Evolutionary conservation across 2,888 invertebrate species (phyloP).

Genomic region (Romanomermis culicivorax): DNA sequence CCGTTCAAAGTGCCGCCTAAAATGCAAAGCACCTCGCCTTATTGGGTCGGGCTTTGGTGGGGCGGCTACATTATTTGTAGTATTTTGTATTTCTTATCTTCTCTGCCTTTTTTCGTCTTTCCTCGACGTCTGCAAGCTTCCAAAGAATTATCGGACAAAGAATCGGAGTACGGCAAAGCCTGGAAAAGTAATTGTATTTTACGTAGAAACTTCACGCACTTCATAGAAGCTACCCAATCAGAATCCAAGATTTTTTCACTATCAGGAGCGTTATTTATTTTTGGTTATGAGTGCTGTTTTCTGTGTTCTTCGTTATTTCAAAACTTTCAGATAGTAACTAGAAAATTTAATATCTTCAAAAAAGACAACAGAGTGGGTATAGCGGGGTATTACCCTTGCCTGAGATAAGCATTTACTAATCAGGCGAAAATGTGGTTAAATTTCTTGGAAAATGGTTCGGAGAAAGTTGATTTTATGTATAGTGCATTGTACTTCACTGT

Average conservation of each 20-base stretch:
- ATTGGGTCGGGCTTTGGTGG: slow-evolving; percentile 31
- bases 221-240: slow-evolving; percentile 47
- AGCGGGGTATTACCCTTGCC: too few relatives aligned
- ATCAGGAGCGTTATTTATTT: slow-evolving; percentile 73
- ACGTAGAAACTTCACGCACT: too few relatives aligned
- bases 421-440: too few relatives aligned
- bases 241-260: slow-evolving; percentile 75
- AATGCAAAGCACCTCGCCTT: not conserved
- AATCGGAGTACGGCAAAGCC: not conserved
- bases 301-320: too few relatives aligned
- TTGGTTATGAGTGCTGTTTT: not conserved
- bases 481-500: too few relatives aligned
- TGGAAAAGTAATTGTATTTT: slow-evolving; percentile 1
- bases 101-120: slow-evolving; percentile 76
- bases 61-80: slow-evolving; percentile 71
- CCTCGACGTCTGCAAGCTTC: slow-evolving; percentile 33
- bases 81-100: slow-evolving; percentile 55
- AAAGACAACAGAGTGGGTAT: too few relatives aligned
- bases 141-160: not conserved
- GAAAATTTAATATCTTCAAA: too few relatives aligned
- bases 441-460: too few relatives aligned
- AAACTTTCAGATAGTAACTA: too few relatives aligned
- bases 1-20: slow-evolving; percentile 2
- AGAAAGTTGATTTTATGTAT: too few relatives aligned
- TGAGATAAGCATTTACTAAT: too few relatives aligned